phyloP scores from a whole-genome alignment of 2,888 invertebrate species.

The Dichetophora obliterata region DNA sequence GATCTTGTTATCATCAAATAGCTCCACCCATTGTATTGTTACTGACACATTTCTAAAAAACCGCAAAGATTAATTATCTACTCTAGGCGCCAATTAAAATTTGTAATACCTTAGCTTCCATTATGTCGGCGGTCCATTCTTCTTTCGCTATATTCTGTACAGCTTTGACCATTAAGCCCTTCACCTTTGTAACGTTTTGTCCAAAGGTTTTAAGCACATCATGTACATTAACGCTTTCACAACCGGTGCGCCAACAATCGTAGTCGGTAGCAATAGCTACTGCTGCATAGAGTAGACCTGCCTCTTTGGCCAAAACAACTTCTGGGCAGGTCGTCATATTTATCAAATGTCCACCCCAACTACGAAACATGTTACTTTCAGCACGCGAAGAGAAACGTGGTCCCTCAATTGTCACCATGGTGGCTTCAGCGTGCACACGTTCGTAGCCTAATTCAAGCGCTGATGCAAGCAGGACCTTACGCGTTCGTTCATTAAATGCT shows the following conservation, averaged over 20 bases:
- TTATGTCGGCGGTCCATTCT: constrained; percentile 78
- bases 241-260: constrained; percentile 92
- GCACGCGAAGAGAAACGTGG: constrained; percentile 93
- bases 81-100: background rate
- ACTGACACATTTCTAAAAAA: constrained; percentile 60
- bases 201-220: constrained; percentile 85
- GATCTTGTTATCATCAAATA: constrained; percentile 56
- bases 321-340: constrained; percentile 99
- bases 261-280: constrained; percentile 98
- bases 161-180: constrained; percentile 77
- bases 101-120: constrained; percentile 75
- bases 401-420: constrained; percentile 88
- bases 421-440: constrained; percentile 75
- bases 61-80: background rate
- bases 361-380: constrained; percentile 87
- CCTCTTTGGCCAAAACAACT: constrained; percentile 94
- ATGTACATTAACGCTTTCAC: constrained; percentile 76
- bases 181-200: constrained; percentile 83
- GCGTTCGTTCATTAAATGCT: constrained; percentile 83
- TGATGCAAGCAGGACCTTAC: constrained; percentile 77
- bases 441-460: constrained; percentile 73
- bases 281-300: constrained; percentile 91
- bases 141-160: constrained; percentile 80
- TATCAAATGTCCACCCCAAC: constrained; percentile 91
- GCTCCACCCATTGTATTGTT: constrained; percentile 63